phyloP scores from a whole-genome alignment of 2,797 vertebrate genomes.

The Chromobotia macracanthus region DNA sequence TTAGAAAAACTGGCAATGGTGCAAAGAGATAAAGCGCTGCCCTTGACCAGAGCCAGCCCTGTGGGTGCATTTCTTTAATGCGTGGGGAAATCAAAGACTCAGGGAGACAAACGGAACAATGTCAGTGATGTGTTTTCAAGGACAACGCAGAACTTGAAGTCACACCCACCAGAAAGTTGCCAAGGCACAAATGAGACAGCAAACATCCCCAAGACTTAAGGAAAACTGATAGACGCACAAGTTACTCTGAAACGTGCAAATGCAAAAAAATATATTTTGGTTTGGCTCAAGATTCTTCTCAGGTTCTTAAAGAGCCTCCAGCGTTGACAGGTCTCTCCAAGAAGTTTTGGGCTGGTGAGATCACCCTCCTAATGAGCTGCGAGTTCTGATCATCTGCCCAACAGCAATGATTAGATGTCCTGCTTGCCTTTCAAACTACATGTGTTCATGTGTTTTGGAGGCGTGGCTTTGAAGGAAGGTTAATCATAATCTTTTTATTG shows the following conservation, averaged over 20 bases:
- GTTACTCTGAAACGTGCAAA: constrained; percentile 53
- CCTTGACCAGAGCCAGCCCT: constrained; percentile 36
- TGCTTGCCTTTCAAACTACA: not conserved
- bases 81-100: constrained; percentile 39
- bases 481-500: too few species aligned
- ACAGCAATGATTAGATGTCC: not conserved
- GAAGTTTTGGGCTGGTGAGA: constrained; percentile 29
- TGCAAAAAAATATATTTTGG: constrained; percentile 58
- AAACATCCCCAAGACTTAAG: constrained; percentile 53
- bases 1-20: constrained; percentile 36
- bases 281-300: constrained; percentile 57
- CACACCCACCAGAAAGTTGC: constrained; percentile 48
- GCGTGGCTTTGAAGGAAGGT: not conserved
- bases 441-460: too few species aligned
- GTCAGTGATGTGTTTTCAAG: constrained; percentile 61
- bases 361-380: constrained; percentile 71
- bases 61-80: constrained; percentile 23
- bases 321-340: constrained; percentile 59
- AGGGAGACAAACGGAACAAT: constrained; percentile 51
- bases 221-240: constrained; percentile 58
- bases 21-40: constrained; percentile 20
- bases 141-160: constrained; percentile 6
- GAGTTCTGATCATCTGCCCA: constrained; percentile 72
- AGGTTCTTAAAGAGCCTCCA: constrained; percentile 57
- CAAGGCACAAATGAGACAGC: constrained; percentile 54